A percentile compares a stretch with the other conserved stretches of the same genome.
Evolutionary conservation across 1,140 invertebrate genomes (phyloP).

Genomic region (Micrasema minimum): DNA sequence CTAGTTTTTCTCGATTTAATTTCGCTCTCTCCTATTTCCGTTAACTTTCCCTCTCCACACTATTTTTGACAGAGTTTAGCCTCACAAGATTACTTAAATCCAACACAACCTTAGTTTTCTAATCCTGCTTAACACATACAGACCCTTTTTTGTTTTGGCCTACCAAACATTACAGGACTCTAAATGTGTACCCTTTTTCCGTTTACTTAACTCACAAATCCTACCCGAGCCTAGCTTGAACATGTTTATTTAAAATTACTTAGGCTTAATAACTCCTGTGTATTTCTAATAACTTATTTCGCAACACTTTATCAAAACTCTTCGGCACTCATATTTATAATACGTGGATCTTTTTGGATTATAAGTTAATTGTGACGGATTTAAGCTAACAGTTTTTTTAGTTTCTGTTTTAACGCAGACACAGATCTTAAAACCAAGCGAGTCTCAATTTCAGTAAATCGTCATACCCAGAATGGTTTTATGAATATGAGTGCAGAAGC

Average conservation of each 20-base stretch:
- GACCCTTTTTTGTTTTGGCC: not conserved
- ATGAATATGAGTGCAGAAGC: constrained; percentile 22
- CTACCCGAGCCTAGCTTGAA: not conserved
- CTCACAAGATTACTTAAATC: not conserved
- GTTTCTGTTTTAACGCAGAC: too few species aligned
- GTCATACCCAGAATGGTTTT: not conserved
- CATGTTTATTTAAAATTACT: constrained; percentile 5
- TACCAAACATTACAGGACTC: too few species aligned
- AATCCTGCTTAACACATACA: not conserved
- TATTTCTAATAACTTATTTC: too few species aligned
- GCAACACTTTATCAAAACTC: not conserved
- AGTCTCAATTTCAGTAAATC: constrained; percentile 26
- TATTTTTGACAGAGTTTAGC: not conserved
- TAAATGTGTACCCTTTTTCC: too few species aligned
- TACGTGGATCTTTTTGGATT: too few species aligned
- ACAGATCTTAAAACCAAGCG: constrained; percentile 12
- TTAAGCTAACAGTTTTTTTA: not conserved
- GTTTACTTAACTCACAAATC: not conserved
- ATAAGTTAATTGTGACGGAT: not conserved
- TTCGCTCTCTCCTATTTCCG: not conserved
- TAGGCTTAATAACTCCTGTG: not conserved
- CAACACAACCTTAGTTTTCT: not conserved
- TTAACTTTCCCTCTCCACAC: not conserved
- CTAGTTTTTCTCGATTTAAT: not conserved
- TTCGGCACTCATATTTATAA: constrained; percentile 29